Conservation (phyloP, 1,140 invertebrate genomes). For the Sesamia nonagrioides region DNA sequence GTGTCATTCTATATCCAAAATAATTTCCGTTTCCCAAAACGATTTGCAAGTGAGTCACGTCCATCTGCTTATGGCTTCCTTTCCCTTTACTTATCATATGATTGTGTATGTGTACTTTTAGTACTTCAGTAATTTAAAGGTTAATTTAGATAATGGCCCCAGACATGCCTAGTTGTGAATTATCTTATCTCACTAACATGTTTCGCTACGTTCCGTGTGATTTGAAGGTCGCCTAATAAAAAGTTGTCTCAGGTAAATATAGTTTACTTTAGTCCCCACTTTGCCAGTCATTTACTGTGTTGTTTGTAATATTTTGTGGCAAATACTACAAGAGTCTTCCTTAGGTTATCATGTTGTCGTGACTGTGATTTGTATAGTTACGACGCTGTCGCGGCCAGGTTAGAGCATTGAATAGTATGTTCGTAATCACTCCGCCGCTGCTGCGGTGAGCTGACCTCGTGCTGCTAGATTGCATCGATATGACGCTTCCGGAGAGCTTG, state of each 20-base stretch:
- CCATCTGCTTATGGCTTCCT: slow-evolving; percentile 35
- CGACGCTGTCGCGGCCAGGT: slow-evolving; percentile 36
- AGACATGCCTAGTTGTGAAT: slow-evolving; percentile 50
- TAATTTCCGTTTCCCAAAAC: slow-evolving; percentile 36
- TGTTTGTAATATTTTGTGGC: slow-evolving; percentile 20
- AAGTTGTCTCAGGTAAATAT: slow-evolving; percentile 65
- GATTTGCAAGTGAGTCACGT: slow-evolving; percentile 50
- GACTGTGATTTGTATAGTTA: slow-evolving; percentile 59
- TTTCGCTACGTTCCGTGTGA: slow-evolving; percentile 51
- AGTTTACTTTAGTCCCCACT: slow-evolving; percentile 60
- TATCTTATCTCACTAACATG: slow-evolving; percentile 69
- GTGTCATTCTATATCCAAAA: slow-evolving; percentile 37
- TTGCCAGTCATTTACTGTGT: slow-evolving; percentile 1
- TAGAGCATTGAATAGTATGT: slow-evolving; percentile 34
- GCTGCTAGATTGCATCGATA: slow-evolving; percentile 53
- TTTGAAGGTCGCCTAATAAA: slow-evolving; percentile 61
- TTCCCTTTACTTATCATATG: slow-evolving; percentile 42
- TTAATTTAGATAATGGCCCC: slow-evolving; percentile 38
- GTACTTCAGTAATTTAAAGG: slow-evolving; percentile 3
- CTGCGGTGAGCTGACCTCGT: slow-evolving; percentile 60
- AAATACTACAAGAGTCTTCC: slow-evolving; percentile 36
- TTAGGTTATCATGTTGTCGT: slow-evolving; percentile 48
- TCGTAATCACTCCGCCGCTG: slow-evolving; percentile 23
- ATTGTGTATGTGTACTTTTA: not conserved
- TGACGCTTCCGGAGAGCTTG: slow-evolving; percentile 61